Evolutionary conservation across 2,797 vertebrate species (phyloP).

Genomic region (Trichosurus vulpecula): DNA sequence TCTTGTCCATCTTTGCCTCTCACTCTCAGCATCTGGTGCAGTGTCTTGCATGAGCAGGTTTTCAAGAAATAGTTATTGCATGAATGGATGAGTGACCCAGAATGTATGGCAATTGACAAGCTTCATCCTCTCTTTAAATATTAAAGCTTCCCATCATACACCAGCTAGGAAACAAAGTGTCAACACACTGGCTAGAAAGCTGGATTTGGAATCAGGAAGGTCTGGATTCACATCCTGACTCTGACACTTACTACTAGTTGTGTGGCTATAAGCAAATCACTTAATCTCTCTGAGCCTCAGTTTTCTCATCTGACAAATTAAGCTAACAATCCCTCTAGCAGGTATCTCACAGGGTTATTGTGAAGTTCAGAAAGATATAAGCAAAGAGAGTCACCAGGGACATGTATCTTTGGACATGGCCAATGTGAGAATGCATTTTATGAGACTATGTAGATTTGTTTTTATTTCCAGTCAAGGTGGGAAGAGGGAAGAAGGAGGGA

Average conservation of each 20-base stretch:
- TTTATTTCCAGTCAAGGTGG: background rate
- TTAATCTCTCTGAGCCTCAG: background rate
- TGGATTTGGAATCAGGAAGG: background rate
- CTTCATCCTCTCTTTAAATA: background rate
- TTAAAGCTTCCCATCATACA: background rate
- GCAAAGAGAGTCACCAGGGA: background rate
- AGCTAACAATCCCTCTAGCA: background rate
- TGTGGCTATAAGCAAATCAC: background rate
- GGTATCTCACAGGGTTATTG: background rate
- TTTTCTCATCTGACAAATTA: background rate
- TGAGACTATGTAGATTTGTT: background rate
- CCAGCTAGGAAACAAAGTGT: background rate
- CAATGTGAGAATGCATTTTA: background rate
- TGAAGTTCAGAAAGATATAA: background rate
- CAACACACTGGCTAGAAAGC: background rate
- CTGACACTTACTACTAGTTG: background rate
- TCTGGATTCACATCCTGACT: background rate
- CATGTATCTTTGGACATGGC: background rate
- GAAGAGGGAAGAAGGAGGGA: background rate
- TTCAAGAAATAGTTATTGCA: background rate
- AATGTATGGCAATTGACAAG: background rate
- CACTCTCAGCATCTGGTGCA: background rate
- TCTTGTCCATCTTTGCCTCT: background rate
- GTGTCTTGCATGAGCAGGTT: background rate
- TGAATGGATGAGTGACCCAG: background rate